Evolutionary conservation across 2,797 vertebrate species (phyloP).

Genomic region (Sternarchorhynchus goeldii): DNA sequence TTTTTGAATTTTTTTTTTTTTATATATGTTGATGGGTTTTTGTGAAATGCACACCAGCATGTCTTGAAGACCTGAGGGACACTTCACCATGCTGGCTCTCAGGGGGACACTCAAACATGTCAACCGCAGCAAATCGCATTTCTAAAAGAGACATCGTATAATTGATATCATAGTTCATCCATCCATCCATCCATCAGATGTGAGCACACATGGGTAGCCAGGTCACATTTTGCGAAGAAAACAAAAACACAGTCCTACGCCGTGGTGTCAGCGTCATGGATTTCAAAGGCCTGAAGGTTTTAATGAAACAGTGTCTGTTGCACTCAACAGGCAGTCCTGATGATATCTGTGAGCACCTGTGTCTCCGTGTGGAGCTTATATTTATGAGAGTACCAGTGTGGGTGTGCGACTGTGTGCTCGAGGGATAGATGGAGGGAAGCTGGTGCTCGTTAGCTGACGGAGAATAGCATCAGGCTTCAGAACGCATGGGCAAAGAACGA

Average conservation of each 20-base stretch:
- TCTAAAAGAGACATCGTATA: not conserved
- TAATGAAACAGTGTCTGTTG: slow-evolving; percentile 1
- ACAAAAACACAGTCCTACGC: not conserved
- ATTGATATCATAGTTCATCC: no score
- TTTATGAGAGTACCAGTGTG: not conserved
- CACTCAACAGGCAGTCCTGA: not conserved
- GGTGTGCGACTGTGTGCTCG: slow-evolving; percentile 2
- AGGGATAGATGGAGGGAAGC: not conserved
- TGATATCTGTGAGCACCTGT: not conserved
- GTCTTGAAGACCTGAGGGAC: not conserved
- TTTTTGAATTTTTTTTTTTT: not conserved
- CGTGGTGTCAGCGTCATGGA: not conserved
- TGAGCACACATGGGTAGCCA: no score
- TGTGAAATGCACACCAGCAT: not conserved
- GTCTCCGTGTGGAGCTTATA: not conserved
- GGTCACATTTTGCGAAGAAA: not conserved
- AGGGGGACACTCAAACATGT: not conserved
- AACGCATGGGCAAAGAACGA: slow-evolving; percentile 31
- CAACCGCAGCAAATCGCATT: not conserved
- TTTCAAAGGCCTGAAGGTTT: slow-evolving; percentile 15
- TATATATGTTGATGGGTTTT: not conserved
- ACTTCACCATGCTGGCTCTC: not conserved
- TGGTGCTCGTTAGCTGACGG: slow-evolving; percentile 14
- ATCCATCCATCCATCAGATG: no score
- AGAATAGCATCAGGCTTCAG: slow-evolving; percentile 25